Evolutionary conservation across 2,797 vertebrate genomes (phyloP).

Genomic region (Rhynchonycteris naso): DNA sequence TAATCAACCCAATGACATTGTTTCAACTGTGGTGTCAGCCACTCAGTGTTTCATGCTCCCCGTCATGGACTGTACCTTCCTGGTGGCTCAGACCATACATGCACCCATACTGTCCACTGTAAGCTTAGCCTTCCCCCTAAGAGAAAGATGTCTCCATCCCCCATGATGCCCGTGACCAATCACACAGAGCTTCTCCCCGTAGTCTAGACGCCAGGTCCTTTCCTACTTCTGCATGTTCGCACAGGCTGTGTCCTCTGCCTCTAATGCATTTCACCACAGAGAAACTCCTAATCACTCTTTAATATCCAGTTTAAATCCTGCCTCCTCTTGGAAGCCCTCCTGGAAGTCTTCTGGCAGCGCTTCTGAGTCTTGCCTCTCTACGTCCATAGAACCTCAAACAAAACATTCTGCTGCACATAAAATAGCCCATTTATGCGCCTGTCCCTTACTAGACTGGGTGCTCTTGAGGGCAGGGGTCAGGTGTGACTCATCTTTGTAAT

Average conservation of each 20-base stretch:
- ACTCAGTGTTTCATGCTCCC: neutral
- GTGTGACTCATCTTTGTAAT: conserved; percentile 17
- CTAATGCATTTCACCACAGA: neutral
- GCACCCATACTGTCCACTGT: neutral
- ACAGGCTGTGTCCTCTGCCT: neutral
- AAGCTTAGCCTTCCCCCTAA: neutral
- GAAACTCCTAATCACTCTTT: neutral
- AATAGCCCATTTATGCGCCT: neutral
- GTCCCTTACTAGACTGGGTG: neutral
- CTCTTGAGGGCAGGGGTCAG: neutral
- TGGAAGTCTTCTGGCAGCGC: neutral
- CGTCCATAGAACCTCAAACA: neutral
- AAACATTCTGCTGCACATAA: neutral
- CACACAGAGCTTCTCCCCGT: neutral
- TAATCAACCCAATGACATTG: neutral
- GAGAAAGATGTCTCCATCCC: neutral
- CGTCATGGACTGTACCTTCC: neutral
- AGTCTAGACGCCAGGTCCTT: neutral
- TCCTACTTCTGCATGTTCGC: neutral
- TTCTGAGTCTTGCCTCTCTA: neutral
- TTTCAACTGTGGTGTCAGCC: neutral
- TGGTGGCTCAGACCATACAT: neutral
- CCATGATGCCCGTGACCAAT: neutral
- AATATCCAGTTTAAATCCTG: neutral
- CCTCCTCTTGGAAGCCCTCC: neutral